Base-by-base conservation (phyloP, 2,113 vertebrate species). In the Nycticebus coucang region DNA sequence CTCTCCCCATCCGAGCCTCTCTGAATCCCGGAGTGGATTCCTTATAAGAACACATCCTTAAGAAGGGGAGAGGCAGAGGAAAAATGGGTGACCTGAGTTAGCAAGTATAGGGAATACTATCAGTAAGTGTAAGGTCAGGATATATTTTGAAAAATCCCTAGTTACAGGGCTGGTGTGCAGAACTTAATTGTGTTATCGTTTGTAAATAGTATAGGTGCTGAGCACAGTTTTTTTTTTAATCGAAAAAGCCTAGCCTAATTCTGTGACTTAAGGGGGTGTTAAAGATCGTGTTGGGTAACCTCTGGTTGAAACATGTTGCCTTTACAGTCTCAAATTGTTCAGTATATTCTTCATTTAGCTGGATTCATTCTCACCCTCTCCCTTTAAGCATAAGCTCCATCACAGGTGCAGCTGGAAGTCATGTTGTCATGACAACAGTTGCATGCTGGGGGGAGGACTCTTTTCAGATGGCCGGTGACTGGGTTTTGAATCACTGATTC, bases 391-490 rank as follows among this genome's bases (percentile, higher is more conserved):
- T 0, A 0, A 72, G 37, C 87, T 97, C 97, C 78, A 91, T 96
- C 90, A 97, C 85, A 86, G 97, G 89, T 98, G 97, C 66, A 0
- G 97, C 95, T 95, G 96, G 98, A 99, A 97, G 97, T 97, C 96
- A 94, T 35, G 98, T 99, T 99, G 98, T 98, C 98, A 98, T 98
- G 99, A 97, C 98, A 98, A 99, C 96, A 80, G 85, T 85, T 96
- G 72, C 95, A 69, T 96, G 53, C 97, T 97, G 96, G 91, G 97
- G 71, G 97, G 97, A 87, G 96, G 95, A 96, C 71, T 91, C 78
- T 98, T 98, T 98, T 98, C 86, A 98, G 97, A 97, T 97, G 95
- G 95, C 95, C 93, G 85, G 82, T 95, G 98, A 93, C 97, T 97
- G 95, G 91, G 91, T 97, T 96, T 96, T 98, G 97, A 97, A 93